Evolutionary conservation across 2,797 vertebrate species (phyloP).

Genomic region (Chiroxiphia lanceolata): DNA sequence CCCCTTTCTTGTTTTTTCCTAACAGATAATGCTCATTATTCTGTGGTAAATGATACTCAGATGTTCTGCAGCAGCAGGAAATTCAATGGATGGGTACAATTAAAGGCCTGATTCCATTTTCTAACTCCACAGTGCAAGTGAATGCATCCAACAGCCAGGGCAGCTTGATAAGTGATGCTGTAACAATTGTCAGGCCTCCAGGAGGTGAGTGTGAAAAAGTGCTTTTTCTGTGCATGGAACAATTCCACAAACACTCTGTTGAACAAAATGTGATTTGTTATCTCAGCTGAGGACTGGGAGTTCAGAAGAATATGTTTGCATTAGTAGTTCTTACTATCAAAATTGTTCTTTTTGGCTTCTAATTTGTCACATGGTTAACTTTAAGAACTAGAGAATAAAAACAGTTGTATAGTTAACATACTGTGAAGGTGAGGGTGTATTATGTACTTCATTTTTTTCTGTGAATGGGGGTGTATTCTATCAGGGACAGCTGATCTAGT

Average conservation of each 20-base stretch:
- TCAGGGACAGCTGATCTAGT: background rate
- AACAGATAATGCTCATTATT: slow-evolving; percentile 67
- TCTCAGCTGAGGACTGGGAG: background rate
- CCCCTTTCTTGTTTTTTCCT: background rate
- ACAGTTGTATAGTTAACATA: background rate
- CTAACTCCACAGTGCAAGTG: slow-evolving; percentile 83
- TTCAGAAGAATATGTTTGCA: background rate
- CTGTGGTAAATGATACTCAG: slow-evolving; percentile 53
- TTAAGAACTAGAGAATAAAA: background rate
- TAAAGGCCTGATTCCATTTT: slow-evolving; percentile 82
- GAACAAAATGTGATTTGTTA: background rate
- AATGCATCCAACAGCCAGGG: slow-evolving; percentile 87
- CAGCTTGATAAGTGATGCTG: slow-evolving; percentile 80
- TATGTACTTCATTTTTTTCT: background rate
- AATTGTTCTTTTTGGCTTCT: slow-evolving; percentile 3
- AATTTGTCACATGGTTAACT: background rate
- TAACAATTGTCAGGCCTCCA: slow-evolving; percentile 78
- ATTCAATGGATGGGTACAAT: slow-evolving; percentile 79
- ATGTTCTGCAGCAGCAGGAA: slow-evolving; percentile 59
- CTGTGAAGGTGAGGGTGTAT: background rate
- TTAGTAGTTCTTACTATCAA: background rate
- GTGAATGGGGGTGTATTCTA: background rate
- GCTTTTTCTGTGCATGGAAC: background rate
- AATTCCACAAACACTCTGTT: background rate
- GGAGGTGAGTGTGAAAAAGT: slow-evolving; percentile 81